Conservation (phyloP, 2,888 invertebrate genomes). For the Andricus quercusramuli region DNA sequence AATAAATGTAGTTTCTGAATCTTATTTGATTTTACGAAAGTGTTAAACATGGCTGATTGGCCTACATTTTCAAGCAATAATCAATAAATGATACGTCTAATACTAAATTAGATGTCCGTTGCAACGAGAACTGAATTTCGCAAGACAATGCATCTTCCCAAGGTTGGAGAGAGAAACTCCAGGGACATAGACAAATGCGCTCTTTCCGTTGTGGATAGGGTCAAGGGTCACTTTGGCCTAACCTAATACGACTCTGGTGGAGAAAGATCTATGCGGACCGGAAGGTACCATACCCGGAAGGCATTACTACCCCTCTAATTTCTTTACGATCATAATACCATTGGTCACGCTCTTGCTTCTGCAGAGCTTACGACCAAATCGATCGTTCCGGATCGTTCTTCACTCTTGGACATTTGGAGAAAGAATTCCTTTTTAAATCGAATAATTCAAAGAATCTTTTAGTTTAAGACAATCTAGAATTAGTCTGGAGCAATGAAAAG, state of each 20-base stretch:
- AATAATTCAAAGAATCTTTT: neutral
- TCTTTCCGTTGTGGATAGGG: constrained; percentile 59
- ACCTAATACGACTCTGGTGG: constrained; percentile 58
- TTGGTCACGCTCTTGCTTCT: constrained; percentile 74
- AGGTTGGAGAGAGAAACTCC: constrained; percentile 17
- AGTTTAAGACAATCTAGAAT: neutral
- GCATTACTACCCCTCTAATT: constrained; percentile 77
- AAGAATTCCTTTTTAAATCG: constrained; percentile 43
- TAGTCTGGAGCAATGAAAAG: neutral
- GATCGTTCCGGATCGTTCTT: constrained; percentile 53
- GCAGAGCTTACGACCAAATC: constrained; percentile 55
- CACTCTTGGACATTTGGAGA: constrained; percentile 51
- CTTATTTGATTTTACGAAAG: no score
- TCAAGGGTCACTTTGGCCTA: constrained; percentile 64
- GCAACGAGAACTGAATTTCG: no score
- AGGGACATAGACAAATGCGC: constrained; percentile 63
- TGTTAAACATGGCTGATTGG: no score
- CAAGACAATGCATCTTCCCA: neutral
- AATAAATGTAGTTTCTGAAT: no score
- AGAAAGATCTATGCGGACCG: constrained; percentile 76
- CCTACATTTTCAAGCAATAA: no score
- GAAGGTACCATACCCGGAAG: constrained; percentile 76
- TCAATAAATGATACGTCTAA: no score
- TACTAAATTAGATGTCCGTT: no score
- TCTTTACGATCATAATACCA: constrained; percentile 77